Evolutionary conservation across 2,888 invertebrate genomes (phyloP), one percentile per base, ranked within the genome.

Genomic region (Cynaeus angustus): DNA sequence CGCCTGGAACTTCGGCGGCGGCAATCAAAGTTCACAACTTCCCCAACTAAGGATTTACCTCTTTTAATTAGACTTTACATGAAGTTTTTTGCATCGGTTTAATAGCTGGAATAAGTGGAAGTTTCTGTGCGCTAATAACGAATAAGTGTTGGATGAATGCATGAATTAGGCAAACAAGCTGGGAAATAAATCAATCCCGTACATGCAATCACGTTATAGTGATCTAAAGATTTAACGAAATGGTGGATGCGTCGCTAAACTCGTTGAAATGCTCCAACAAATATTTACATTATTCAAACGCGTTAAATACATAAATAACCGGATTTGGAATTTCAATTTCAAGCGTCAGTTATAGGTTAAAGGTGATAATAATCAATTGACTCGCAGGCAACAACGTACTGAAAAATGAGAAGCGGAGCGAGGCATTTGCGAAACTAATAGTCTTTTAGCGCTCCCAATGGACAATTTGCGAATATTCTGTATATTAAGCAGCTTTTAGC

Each of bases 161-260:
- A 61, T 61, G 59, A 61, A 61, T 46, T 61, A 61, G 33, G 46
- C 33, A 61, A 58, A 58, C 58, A 43, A 58, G 16, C 10, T n/a
- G n/a, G n/a, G 45, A 58, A 58, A 58, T 58, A 58, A 58, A 58
- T 58, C 43, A 21, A 43, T 43, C 12, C 28, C 43, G 28, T 12
- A 10, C 58, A 58, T 58, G 58, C 58, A 45, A 58, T 21, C 58
- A 12, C 43, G 45, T 33, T 43, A 5, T n/a, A n/a, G n/a, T n/a
- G n/a, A n/a, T n/a, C n/a, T 28, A 7, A 28, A 28, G 28, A 28
- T 21, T 21, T 3, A 4, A 21, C 21, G 9, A 26, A 46, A 46
- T 61, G 33, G 33, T 33, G 33, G 33, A 33, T 33, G 33, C 33
- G 33, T 7, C 33, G 33, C 7, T 28, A 28, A 28, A 28, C 4